Evolutionary conservation across 2,888 invertebrate species (phyloP), one percentile per base, ranked within the genome.

Genomic region (Pristionchus fissidentatus): DNA sequence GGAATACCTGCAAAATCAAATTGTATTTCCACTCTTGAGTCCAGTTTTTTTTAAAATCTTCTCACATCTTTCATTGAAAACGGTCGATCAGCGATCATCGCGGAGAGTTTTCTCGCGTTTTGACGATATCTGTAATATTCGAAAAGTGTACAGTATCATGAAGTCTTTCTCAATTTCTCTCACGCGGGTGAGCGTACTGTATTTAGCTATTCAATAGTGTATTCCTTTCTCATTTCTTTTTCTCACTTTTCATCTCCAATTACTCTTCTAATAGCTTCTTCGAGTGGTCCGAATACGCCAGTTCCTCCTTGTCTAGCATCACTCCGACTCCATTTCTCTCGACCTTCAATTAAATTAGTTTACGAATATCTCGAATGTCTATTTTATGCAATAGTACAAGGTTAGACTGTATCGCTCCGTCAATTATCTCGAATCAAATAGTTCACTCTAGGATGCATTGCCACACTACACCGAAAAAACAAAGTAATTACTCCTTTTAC

Each of bases 261-360:
- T 5, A 77, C 7, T 8, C 8, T 7, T 32, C 49, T 46, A 3
- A 49, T 29, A 1, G 49, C 41, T 10, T 38, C 32, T 41, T 77
- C 75, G 4, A 77, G 75, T 49, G 46, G 29, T 49, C 19, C 49
- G 13, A 22, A 15, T 32, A 19, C 2, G 32, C 49, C 10, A 77
- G 49, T 2, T 5, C 4, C 0, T 46, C 49, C 35, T 77, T 77
- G 1, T 46, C 75, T 0, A 77, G 10, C 46, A 77, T 73, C 43
- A 73, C 35, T 26, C 73, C 73, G 2, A 73, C 73, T n/a, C 41
- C 73, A 43, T 43, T 73, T n/a, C 73, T 32, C 29, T 73, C 46
- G 13, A 73, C 73, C 46, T 73, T 8, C 1, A n/a, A 8, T 5
- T 49, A 13, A 4, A 5, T 0, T n/a, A n/a, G 38, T 13, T 35